Conservation (phyloP, 2,888 invertebrate species). For the Acleris cristana region DNA sequence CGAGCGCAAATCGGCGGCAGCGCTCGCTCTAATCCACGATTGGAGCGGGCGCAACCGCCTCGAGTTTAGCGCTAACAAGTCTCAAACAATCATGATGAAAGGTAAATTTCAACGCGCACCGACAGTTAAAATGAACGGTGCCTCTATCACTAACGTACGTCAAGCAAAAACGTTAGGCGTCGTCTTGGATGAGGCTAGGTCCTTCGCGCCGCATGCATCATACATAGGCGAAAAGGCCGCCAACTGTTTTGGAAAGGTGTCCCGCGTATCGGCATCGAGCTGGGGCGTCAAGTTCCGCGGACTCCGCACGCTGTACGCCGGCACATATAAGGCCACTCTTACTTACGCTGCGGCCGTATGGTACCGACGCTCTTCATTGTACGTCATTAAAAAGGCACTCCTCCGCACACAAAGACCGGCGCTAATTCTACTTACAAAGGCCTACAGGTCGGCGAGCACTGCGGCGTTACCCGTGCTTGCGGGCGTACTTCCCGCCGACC, state of each 20-base stretch:
- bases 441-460: conserved; percentile 45
- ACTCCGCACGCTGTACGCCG: background rate
- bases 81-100: conserved; percentile 38
- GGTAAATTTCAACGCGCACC: conserved; percentile 17
- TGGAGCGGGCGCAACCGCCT: no score
- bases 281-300: background rate
- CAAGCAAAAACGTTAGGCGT: background rate
- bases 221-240: background rate
- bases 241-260: no score
- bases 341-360: conserved; percentile 41
- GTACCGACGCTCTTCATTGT: conserved; percentile 25
- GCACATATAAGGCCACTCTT: background rate
- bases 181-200: background rate
- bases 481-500: conserved; percentile 45
- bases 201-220: background rate
- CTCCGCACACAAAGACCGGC: conserved; percentile 41
- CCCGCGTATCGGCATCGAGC: background rate
- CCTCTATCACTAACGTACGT: conserved; percentile 12
- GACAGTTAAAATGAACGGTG: background rate
- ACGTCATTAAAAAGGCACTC: conserved; percentile 38
- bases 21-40: no score
- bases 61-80: conserved; percentile 40
- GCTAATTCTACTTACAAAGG: conserved; percentile 44
- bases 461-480: conserved; percentile 46
- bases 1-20: no score